Conservation (phyloP, 1,140 invertebrate genomes). For the Samia ricini region DNA sequence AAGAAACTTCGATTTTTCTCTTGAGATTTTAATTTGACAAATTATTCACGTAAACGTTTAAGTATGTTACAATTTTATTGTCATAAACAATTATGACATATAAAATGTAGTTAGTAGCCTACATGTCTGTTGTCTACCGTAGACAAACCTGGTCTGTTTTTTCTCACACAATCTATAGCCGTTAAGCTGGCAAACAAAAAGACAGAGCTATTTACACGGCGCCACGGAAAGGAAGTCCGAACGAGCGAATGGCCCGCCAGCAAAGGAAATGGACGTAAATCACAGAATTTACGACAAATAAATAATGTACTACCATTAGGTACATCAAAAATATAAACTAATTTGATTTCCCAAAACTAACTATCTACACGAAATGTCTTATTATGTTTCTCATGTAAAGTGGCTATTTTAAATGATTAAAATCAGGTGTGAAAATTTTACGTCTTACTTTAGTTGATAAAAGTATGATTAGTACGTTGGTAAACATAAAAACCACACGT, state of each 20-base stretch:
- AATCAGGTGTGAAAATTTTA: not conserved
- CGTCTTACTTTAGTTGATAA: not conserved
- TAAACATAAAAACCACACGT: constrained; percentile 45
- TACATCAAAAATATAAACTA: not conserved
- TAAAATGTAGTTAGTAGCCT: constrained; percentile 32
- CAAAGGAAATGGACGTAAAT: constrained; percentile 64
- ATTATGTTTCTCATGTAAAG: not conserved
- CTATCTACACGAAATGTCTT: not conserved
- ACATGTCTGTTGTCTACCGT: constrained; percentile 21
- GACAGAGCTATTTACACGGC: constrained; percentile 61
- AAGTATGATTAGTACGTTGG: constrained; percentile 23
- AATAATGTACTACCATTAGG: constrained; percentile 58
- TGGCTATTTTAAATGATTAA: not conserved
- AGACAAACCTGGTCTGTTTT: constrained; percentile 33
- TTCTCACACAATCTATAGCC: constrained; percentile 60
- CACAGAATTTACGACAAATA: constrained; percentile 58
- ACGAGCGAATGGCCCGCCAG: constrained; percentile 45
- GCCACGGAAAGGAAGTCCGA: constrained; percentile 56
- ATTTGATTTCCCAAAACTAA: not conserved
- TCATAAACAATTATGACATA: constrained; percentile 53
- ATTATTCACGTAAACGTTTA: too few relatives aligned
- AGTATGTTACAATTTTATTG: constrained; percentile 22
- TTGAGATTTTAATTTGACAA: too few relatives aligned
- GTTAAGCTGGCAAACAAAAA: constrained; percentile 58
- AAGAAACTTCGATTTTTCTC: too few relatives aligned